Conservation (phyloP, 2,797 vertebrate genomes). For the Sebastes taczanowskii region DNA sequence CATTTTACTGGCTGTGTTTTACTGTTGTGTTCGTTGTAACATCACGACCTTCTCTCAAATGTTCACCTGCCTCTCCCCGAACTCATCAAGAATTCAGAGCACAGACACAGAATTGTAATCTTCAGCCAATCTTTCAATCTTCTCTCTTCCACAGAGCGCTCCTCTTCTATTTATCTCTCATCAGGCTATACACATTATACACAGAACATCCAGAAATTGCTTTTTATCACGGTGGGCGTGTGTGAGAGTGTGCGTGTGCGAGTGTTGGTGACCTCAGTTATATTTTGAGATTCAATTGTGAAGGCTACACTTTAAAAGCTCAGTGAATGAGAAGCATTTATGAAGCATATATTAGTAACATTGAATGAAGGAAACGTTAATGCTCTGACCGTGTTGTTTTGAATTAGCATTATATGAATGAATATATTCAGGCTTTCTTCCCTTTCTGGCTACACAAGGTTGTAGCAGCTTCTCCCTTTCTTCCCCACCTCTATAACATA, state of each 20-base stretch:
- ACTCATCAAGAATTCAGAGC: conserved; percentile 34
- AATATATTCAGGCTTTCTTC: background rate
- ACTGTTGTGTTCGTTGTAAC: background rate
- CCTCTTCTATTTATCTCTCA: conserved; percentile 3
- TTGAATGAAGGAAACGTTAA: background rate
- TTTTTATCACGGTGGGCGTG: background rate
- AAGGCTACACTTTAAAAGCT: background rate
- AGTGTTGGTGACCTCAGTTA: background rate
- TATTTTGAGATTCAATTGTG: background rate
- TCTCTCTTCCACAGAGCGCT: background rate
- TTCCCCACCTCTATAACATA: background rate
- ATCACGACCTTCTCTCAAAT: background rate
- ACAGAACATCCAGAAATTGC: background rate
- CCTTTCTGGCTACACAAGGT: background rate
- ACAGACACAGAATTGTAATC: conserved; percentile 2
- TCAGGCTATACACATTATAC: background rate
- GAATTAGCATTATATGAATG: background rate
- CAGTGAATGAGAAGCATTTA: background rate
- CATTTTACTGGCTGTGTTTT: background rate
- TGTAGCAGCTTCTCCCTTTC: background rate
- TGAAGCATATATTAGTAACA: background rate
- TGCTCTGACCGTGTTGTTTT: background rate
- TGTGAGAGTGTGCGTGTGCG: background rate
- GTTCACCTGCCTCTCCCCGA: background rate
- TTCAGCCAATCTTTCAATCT: conserved; percentile 20